Evolutionary conservation across 2,797 vertebrate species (phyloP), one percentile per base, ranked within the genome.

Genomic region (Tolypeutes matacus): DNA sequence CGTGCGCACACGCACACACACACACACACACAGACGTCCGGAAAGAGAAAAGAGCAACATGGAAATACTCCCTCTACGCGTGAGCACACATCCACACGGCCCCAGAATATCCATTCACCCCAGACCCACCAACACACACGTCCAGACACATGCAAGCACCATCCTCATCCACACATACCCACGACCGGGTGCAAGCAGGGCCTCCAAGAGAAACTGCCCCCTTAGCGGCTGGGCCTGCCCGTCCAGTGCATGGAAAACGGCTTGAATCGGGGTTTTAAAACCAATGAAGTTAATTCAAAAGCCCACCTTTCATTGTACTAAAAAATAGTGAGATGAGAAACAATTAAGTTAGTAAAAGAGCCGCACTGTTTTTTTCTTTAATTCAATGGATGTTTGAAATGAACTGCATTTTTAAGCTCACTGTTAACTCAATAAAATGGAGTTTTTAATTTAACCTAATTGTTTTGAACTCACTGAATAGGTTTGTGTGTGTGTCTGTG

Each of bases 391-490:
- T 95, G 88, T 96, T 97, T 95, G 96, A 95, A 97, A 97, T 83
- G 95, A 95, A 84, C 42, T 94, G 67, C 80, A 77, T 87, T 95
- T 96, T 94, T 70, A 86, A 97, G 72, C 84, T 95, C 91, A 87
- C 86, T 53, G 92, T 95, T 97, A 95, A 96, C 86, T 95, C 93
- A 95, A 93, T 96, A 96, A 96, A 95, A 95, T 93, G 86, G 95
- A 94, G 86, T 96, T 97, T 97, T 97, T 76, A 97, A 97, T 94
- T 96, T 97, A 97, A 97, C 80, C 8, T 94, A 96, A 96, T 96
- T 95, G 95, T 96, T 96, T 82, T 70, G 94, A 93, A 91, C 80
- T 89, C 94, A 93, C 76, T 80, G 93, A 95, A 92, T 94, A 95
- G 95, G 92, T 76, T 70, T 94, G 92, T 39, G 39, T 39, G 11